A percentile compares a stretch with the other conserved stretches of the same genome.
phyloP scores from a whole-genome alignment of 2,888 invertebrate genomes.

The Cheilosia variabilis region DNA sequence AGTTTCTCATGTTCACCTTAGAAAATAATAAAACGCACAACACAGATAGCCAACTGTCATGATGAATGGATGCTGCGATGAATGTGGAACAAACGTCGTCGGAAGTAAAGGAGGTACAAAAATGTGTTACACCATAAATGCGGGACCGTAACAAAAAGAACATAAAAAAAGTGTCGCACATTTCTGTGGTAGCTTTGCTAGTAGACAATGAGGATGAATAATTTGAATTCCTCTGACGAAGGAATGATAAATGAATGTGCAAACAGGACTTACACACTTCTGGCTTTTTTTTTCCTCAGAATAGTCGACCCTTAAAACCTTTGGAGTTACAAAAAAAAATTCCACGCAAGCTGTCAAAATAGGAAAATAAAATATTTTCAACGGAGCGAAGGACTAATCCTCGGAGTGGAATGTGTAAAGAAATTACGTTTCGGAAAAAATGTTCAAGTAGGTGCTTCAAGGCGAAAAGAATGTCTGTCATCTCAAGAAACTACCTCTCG shows the following conservation, averaged over 20 bases:
- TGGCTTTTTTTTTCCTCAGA: background rate
- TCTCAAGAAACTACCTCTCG: slow-evolving; percentile 22
- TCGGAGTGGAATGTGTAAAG: background rate
- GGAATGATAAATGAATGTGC: slow-evolving; percentile 52
- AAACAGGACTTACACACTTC: slow-evolving; percentile 33
- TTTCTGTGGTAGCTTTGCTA: slow-evolving; percentile 4
- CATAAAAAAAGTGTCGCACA: slow-evolving; percentile 22
- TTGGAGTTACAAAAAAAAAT: slow-evolving; percentile 7
- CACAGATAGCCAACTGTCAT: slow-evolving; percentile 4
- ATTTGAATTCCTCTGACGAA: slow-evolving; percentile 44
- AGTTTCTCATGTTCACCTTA: background rate
- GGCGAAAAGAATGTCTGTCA: slow-evolving; percentile 33
- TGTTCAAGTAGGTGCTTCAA: background rate
- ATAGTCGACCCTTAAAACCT: background rate
- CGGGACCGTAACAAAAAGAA: slow-evolving; percentile 27
- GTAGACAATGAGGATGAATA: slow-evolving; percentile 27
- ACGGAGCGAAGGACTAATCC: slow-evolving; percentile 19
- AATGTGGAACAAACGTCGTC: slow-evolving; percentile 28
- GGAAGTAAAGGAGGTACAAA: slow-evolving; percentile 42
- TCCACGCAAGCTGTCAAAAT: slow-evolving; percentile 32
- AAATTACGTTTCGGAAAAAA: slow-evolving; percentile 21
- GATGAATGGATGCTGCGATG: slow-evolving; percentile 29
- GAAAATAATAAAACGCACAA: background rate
- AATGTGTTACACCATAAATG: slow-evolving; percentile 49
- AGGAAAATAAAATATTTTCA: slow-evolving; percentile 31